phyloP scores from a whole-genome alignment of 37 sponge, comb jelly and placozoan species.

The Oscarella lobularis region DNA sequence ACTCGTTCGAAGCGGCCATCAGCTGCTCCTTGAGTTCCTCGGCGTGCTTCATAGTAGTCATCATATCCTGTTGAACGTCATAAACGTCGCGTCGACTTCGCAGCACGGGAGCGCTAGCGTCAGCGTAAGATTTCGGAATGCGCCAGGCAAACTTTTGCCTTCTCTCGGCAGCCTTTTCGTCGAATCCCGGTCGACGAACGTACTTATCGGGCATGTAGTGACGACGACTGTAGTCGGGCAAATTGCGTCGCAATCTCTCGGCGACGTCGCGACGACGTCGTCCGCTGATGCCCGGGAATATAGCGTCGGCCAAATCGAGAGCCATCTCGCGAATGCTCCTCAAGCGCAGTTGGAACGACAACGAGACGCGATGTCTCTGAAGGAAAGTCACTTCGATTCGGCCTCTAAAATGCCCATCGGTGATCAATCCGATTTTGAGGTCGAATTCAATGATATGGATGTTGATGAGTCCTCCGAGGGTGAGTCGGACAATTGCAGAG shows the following conservation, averaged over 20 bases:
- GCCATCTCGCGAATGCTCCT: background rate
- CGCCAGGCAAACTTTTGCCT: too few species aligned
- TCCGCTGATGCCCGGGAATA: background rate
- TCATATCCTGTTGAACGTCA: too few species aligned
- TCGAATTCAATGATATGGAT: background rate
- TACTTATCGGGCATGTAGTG: background rate
- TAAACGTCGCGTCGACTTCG: too few species aligned
- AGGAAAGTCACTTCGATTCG: background rate
- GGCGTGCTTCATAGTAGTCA: too few species aligned
- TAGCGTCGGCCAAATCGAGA: background rate
- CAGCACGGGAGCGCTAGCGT: too few species aligned
- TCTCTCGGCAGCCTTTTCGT: too few species aligned
- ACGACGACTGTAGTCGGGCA: background rate
- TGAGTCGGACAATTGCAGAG: background rate
- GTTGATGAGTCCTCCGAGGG: background rate
- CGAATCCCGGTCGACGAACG: background rate
- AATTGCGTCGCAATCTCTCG: background rate
- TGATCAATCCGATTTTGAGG: background rate
- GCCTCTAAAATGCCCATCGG: background rate
- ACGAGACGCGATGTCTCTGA: background rate
- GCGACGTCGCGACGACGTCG: background rate
- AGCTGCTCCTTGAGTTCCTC: too few species aligned
- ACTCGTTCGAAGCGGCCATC: too few species aligned
- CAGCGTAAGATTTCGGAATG: too few species aligned
- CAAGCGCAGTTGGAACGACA: background rate